Evolutionary conservation across 2,888 invertebrate genomes (phyloP).

Genomic region (Nomada fabriciana): DNA sequence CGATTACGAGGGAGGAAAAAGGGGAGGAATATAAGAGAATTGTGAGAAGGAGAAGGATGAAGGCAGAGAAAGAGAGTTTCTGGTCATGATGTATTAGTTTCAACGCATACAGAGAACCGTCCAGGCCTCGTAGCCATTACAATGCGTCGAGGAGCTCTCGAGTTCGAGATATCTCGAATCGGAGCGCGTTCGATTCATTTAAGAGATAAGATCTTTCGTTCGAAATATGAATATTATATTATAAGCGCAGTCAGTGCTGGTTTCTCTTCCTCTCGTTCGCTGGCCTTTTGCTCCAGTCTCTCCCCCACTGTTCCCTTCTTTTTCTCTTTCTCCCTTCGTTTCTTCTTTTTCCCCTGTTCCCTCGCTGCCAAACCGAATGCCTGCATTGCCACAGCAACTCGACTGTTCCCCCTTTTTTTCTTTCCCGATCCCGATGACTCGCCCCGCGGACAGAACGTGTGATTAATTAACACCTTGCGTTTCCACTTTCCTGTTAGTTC

Average conservation of each 20-base stretch:
- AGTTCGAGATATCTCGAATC: constrained; percentile 82
- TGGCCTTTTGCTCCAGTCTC: constrained; percentile 42
- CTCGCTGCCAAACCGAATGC: constrained; percentile 65
- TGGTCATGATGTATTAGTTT: constrained; percentile 75
- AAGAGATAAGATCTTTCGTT: constrained; percentile 84
- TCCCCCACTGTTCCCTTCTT: constrained; percentile 37
- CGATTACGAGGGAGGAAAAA: constrained; percentile 41
- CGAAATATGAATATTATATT: constrained; percentile 84
- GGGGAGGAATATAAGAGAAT: constrained; percentile 3
- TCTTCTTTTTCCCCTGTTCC: constrained; percentile 44
- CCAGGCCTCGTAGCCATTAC: constrained; percentile 74
- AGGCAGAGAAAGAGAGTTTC: constrained; percentile 60
- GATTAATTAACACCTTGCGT: constrained; percentile 50
- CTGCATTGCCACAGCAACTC: constrained; percentile 62
- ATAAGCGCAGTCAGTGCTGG: constrained; percentile 77
- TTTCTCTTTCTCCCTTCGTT: constrained; percentile 40
- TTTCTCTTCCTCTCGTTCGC: constrained; percentile 51
- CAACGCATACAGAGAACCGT: constrained; percentile 68
- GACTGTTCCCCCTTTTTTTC: constrained; percentile 20
- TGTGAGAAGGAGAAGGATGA: constrained; percentile 34
- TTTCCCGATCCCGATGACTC: constrained; percentile 18
- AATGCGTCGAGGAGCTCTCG: constrained; percentile 76
- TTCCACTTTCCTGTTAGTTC: constrained; percentile 27
- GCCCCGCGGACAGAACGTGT: constrained; percentile 10
- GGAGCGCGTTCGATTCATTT: constrained; percentile 84